These are phyloP conservation scores for Hoplostethus mediterraneus DNA, from an alignment of 2,797 vertebrate genomes.

Conservation along the genomic window DNA sequence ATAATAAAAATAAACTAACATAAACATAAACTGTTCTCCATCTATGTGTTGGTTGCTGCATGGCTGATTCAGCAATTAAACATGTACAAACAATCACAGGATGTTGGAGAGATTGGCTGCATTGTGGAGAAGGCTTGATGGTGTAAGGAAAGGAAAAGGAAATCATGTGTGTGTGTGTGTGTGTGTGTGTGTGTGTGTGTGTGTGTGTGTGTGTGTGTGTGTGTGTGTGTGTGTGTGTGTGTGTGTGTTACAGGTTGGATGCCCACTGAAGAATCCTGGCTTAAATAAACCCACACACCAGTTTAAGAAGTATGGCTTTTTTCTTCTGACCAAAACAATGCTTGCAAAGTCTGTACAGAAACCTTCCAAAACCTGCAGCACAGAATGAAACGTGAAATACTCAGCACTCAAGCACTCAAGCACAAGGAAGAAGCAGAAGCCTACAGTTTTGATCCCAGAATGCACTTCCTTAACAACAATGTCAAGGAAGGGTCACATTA, in stretches of 20 bases:
- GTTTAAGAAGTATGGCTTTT: too few species aligned
- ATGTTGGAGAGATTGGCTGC: background rate
- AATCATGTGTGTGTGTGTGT: slow-evolving; percentile 18
- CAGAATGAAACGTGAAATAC: background rate
- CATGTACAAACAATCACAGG: slow-evolving; percentile 37
- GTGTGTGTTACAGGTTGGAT: background rate
- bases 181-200: background rate
- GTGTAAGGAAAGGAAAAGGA: slow-evolving; percentile 5
- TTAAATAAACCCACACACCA: background rate
- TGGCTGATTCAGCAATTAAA: slow-evolving; percentile 18
- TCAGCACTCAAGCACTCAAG: background rate
- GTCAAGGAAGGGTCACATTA: background rate
- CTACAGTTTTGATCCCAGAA: slow-evolving; percentile 13
- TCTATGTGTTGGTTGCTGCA: background rate
- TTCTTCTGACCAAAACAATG: background rate
- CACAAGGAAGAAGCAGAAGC: slow-evolving; percentile 7
- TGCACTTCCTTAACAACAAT: slow-evolving; percentile 55
- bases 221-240: background rate
- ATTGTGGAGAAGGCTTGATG: slow-evolving; percentile 4
- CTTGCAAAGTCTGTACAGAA: background rate
- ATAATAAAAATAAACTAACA: too few species aligned
- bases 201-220: slow-evolving; percentile 10
- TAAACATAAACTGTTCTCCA: too few species aligned
- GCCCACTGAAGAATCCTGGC: background rate
- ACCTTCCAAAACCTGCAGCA: background rate